phyloP scores from a whole-genome alignment of 1,140 invertebrate species.

The Drosophila orena region DNA sequence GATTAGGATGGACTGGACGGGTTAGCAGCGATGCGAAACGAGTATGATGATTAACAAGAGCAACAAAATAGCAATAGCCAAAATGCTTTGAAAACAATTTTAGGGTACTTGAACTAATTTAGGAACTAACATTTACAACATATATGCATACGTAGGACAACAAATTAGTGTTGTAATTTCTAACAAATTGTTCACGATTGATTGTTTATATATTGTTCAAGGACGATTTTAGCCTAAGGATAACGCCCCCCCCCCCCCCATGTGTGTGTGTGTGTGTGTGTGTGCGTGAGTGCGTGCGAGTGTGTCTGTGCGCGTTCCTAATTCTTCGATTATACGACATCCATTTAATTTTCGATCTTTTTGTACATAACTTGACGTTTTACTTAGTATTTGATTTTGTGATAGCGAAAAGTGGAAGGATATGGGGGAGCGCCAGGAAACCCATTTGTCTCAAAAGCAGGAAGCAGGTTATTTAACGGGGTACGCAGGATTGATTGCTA shows the following conservation, averaged over 20 bases:
- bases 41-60: slow-evolving; percentile 43
- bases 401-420: slow-evolving; percentile 46
- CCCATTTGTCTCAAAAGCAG: slow-evolving; percentile 32
- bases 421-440: slow-evolving; percentile 5
- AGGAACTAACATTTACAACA: slow-evolving; percentile 32
- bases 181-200: slow-evolving; percentile 37
- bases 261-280: slow-evolving; percentile 9
- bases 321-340: slow-evolving; percentile 2
- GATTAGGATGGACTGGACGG: slow-evolving; percentile 1
- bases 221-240: slow-evolving; percentile 9
- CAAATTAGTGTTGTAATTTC: slow-evolving; percentile 15
- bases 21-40: slow-evolving; percentile 12
- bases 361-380: slow-evolving; percentile 45
- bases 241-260: too few relatives aligned
- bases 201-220: slow-evolving; percentile 24
- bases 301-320: slow-evolving; percentile 11
- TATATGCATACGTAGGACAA: slow-evolving; percentile 30
- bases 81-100: slow-evolving; percentile 56
- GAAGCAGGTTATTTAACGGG: slow-evolving; percentile 9
- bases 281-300: not conserved
- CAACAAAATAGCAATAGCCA: slow-evolving; percentile 59
- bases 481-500: slow-evolving; percentile 50
- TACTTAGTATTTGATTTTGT: slow-evolving; percentile 79
- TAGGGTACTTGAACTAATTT: slow-evolving; percentile 30
- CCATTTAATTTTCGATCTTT: not conserved